Percentiles rank a stretch among this genome's conserved stretches.
Conservation (phyloP, 2,888 invertebrate species). For the Thymelicus lineola region DNA sequence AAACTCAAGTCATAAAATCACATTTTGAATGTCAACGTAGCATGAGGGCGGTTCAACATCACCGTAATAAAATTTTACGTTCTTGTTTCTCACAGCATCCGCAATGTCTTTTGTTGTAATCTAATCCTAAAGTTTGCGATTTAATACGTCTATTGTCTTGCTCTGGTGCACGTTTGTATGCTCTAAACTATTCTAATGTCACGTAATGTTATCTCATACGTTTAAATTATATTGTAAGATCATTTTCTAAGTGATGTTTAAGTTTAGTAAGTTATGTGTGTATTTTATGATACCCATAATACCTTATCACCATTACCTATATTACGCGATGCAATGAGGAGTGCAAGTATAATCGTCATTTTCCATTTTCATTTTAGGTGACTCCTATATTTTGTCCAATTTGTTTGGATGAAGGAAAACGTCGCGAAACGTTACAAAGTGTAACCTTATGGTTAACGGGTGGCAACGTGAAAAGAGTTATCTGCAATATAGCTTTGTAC, state of each 20-base stretch:
- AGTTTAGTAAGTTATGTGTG: neutral
- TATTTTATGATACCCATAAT: no score
- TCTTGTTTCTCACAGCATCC: conserved; percentile 33
- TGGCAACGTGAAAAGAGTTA: no score
- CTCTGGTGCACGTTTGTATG: conserved; percentile 30
- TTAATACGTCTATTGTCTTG: conserved; percentile 36
- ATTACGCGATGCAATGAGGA: no score
- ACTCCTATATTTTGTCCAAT: no score
- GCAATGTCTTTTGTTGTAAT: conserved; percentile 25
- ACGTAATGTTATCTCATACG: conserved; percentile 28
- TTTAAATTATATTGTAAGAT: conserved; percentile 6
- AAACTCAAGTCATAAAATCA: conserved; percentile 35
- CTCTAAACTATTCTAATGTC: conserved; percentile 23
- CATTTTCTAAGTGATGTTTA: neutral
- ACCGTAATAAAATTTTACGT: conserved; percentile 31
- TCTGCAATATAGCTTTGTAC: no score
- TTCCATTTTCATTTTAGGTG: no score
- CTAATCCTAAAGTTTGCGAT: conserved; percentile 33
- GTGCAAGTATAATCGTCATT: no score
- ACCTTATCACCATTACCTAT: no score
- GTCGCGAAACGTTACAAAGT: no score
- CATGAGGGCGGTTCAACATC: conserved; percentile 31
- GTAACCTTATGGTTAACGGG: no score
- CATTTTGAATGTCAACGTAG: conserved; percentile 30
- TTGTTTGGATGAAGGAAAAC: no score